phyloP scores from a whole-genome alignment of 2,888 invertebrate genomes.

The Atrina japonica region DNA sequence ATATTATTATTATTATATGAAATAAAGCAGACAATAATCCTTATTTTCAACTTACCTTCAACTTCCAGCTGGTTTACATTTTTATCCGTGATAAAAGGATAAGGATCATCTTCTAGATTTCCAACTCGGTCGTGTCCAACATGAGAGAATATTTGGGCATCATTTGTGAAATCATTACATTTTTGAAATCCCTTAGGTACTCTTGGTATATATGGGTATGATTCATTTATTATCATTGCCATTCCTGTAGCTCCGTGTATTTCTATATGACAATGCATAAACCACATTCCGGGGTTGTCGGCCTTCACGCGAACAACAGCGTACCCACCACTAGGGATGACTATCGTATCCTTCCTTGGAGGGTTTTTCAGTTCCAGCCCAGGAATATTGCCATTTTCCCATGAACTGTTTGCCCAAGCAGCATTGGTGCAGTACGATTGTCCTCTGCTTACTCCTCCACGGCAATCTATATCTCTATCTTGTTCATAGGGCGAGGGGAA shows the following conservation, averaged over 20 bases:
- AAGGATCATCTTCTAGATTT: too few species aligned
- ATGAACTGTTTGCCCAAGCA: slow-evolving; percentile 56
- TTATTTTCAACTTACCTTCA: too few species aligned
- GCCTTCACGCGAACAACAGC: slow-evolving; percentile 67
- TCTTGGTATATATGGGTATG: slow-evolving; percentile 41
- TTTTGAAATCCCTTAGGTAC: slow-evolving; percentile 59
- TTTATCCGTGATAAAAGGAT: too few species aligned
- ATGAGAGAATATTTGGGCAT: too few species aligned
- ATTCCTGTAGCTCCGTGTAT: slow-evolving; percentile 68
- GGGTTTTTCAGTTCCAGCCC: slow-evolving; percentile 58
- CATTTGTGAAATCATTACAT: slow-evolving; percentile 55
- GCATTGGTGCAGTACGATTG: slow-evolving; percentile 58
- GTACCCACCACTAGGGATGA: slow-evolving; percentile 71
- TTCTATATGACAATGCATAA: slow-evolving; percentile 71
- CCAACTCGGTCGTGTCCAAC: too few species aligned
- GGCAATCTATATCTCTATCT: slow-evolving; percentile 50
- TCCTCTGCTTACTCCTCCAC: slow-evolving; percentile 37
- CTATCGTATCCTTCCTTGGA: slow-evolving; percentile 67
- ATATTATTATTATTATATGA: too few species aligned
- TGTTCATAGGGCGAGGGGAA: neutral
- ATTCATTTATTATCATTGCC: slow-evolving; percentile 66
- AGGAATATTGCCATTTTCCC: slow-evolving; percentile 55
- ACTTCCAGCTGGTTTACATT: too few species aligned
- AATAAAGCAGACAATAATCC: too few species aligned
- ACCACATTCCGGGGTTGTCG: slow-evolving; percentile 72